phyloP scores from a whole-genome alignment of 2,113 vertebrate genomes.

The Theristicus caerulescens region DNA sequence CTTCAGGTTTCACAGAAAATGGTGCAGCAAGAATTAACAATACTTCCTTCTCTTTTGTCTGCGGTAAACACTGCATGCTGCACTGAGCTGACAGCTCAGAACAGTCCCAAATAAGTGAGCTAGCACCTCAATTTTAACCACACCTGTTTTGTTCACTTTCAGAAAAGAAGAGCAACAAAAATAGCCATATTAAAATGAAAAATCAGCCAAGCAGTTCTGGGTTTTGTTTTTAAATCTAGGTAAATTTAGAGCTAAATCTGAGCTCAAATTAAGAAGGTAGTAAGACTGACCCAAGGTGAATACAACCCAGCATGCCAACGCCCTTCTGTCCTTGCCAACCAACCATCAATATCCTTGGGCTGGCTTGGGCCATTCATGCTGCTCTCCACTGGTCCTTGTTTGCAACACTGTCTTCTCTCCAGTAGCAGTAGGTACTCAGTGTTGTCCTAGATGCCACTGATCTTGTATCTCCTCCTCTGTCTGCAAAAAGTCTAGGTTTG shows the following conservation, averaged over 20 bases:
- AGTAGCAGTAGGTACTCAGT: background rate
- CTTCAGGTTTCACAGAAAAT: background rate
- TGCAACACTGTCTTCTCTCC: background rate
- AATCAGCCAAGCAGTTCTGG: background rate
- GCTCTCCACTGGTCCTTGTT: background rate
- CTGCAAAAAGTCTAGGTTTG: background rate
- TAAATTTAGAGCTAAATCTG: background rate
- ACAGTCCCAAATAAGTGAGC: background rate
- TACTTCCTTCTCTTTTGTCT: background rate
- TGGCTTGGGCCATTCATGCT: background rate
- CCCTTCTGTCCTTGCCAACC: background rate
- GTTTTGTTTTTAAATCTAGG: background rate
- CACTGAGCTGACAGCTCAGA: conserved; percentile 26
- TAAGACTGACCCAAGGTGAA: background rate
- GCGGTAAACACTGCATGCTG: background rate
- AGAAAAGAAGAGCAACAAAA: background rate
- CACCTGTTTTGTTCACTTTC: background rate
- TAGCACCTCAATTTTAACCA: background rate
- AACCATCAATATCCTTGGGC: background rate
- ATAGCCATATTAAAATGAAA: background rate
- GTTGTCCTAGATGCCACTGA: background rate
- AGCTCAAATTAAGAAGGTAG: background rate
- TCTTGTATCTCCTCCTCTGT: background rate
- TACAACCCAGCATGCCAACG: background rate
- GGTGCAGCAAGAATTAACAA: conserved; percentile 3